Conservation (phyloP, 1,140 invertebrate species). For the Drosophila tsacasi region DNA sequence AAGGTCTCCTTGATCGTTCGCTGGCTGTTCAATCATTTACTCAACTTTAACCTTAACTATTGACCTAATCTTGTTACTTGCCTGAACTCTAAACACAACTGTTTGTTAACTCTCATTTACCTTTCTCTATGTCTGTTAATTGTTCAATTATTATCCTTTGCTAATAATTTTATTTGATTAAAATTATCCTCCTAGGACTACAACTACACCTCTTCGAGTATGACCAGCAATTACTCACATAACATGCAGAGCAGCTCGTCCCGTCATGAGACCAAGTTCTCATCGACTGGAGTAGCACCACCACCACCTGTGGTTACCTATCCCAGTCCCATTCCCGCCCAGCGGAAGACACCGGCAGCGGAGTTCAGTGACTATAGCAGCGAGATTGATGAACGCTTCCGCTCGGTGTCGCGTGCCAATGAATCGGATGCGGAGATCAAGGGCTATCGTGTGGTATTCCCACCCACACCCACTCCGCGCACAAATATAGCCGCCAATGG, state of each 20-base stretch:
- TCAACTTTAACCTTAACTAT: slow-evolving; percentile 15
- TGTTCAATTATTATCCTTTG: no score
- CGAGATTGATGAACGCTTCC: slow-evolving; percentile 89
- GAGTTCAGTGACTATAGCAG: slow-evolving; percentile 92
- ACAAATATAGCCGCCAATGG: slow-evolving; percentile 73
- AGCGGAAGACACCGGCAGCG: slow-evolving; percentile 89
- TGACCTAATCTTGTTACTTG: slow-evolving; percentile 24
- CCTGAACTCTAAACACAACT: slow-evolving; percentile 36
- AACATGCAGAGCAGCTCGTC: slow-evolving; percentile 68
- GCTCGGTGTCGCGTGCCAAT: slow-evolving; percentile 87
- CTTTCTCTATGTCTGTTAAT: not conserved
- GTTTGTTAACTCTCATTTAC: slow-evolving; percentile 25
- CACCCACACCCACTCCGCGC: slow-evolving; percentile 86
- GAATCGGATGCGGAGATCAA: slow-evolving; percentile 87
- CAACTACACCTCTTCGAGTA: slow-evolving; percentile 66
- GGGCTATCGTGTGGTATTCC: slow-evolving; percentile 87
- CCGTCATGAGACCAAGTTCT: slow-evolving; percentile 83
- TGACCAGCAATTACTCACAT: slow-evolving; percentile 83
- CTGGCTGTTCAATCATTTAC: slow-evolving; percentile 11
- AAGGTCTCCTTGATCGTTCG: slow-evolving; percentile 10
- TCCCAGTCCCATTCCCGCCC: slow-evolving; percentile 86
- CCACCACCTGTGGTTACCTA: slow-evolving; percentile 81
- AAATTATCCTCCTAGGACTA: slow-evolving; percentile 52
- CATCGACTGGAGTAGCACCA: slow-evolving; percentile 68
- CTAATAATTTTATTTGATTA: not conserved